Conservation (phyloP, 2,113 vertebrate genomes). For the Thalassarche chlororhynchos region DNA sequence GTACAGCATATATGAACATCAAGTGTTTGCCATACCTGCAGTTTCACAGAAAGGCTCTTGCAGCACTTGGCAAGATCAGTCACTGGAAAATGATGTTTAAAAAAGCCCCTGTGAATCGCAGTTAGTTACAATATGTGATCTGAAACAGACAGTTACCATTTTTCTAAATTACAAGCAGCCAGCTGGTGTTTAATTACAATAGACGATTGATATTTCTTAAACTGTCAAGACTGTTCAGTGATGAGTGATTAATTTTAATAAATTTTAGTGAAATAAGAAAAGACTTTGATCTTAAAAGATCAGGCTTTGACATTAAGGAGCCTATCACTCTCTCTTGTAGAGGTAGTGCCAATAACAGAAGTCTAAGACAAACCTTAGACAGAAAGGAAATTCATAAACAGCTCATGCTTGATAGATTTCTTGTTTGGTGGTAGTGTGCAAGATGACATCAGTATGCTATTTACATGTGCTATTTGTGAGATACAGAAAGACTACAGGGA, state of each 20-base stretch:
- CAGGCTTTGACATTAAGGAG: not conserved
- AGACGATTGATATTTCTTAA: not conserved
- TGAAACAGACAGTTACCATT: not conserved
- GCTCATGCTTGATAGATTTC: not conserved
- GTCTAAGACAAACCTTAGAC: not conserved
- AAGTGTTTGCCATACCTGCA: not conserved
- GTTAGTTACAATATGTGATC: not conserved
- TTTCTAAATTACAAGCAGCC: not conserved
- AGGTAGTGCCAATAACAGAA: not conserved
- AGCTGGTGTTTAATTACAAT: not conserved
- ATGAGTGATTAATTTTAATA: not conserved
- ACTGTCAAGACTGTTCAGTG: not conserved
- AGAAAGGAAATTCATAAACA: not conserved
- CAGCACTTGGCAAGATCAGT: not conserved
- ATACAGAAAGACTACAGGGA: not conserved
- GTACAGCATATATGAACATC: not conserved
- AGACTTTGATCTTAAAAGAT: not conserved
- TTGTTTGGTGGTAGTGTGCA: not conserved
- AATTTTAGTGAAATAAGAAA: not conserved
- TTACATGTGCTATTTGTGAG: not conserved
- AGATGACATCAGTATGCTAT: not conserved
- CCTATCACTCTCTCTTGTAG: not conserved
- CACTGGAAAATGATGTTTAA: not conserved
- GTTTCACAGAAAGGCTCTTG: not conserved
- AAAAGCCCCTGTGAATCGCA: not conserved